Evolutionary conservation across 2,888 invertebrate genomes (phyloP).

Genomic region (Platerodrilus igneus): DNA sequence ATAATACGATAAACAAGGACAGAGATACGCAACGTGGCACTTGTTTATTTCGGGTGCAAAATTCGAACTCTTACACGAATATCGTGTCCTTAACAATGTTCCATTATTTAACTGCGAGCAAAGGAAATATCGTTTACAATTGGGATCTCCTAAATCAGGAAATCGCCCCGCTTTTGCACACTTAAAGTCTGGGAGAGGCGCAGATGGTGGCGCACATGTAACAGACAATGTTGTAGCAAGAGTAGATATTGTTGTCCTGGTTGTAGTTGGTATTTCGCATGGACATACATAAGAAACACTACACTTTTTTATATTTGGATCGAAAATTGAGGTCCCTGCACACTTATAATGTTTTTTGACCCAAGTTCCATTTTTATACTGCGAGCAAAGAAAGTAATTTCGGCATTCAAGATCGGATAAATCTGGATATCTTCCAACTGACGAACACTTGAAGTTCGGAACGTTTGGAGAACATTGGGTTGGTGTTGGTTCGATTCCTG

Average conservation of each 20-base stretch:
- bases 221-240: too few species aligned
- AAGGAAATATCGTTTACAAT: constrained; percentile 26
- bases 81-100: constrained; percentile 39
- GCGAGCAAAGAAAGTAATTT: constrained; percentile 26
- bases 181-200: constrained; percentile 14
- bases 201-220: too few species aligned
- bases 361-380: constrained; percentile 18
- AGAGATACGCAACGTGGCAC: constrained; percentile 17
- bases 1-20: constrained; percentile 8
- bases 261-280: constrained; percentile 8
- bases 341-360: constrained; percentile 33
- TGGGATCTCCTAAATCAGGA: constrained; percentile 41
- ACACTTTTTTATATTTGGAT: constrained; percentile 47
- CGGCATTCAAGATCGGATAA: constrained; percentile 24
- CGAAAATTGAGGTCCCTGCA: constrained; percentile 43
- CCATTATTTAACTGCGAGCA: constrained; percentile 25
- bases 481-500: too few species aligned
- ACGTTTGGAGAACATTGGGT: too few species aligned
- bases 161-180: constrained; percentile 48
- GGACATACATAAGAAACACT: constrained; percentile 35
- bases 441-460: constrained; percentile 23
- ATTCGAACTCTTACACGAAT: constrained; percentile 25
- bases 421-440: constrained; percentile 24
- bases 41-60: constrained; percentile 28
- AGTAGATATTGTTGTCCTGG: neutral